Base-by-base conservation (phyloP, 2,797 vertebrate genomes). In the Benthosema pterotum region DNA sequence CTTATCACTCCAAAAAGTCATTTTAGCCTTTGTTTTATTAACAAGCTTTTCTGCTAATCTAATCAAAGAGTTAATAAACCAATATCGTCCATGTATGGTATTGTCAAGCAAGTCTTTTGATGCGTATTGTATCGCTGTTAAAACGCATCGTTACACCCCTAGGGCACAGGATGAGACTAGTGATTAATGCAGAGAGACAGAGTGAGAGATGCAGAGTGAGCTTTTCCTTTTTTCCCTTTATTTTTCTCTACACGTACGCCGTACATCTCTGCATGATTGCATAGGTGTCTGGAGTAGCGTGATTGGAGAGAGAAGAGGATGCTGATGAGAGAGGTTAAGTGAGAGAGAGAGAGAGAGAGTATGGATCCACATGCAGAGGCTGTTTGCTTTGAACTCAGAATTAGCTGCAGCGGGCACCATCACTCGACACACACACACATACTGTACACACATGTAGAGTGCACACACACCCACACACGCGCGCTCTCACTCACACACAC, bases 361-460 rank as follows among this genome's bases (percentile, higher is more conserved):
- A 66, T 56, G 53, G 52, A 74, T 45, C 57, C 63, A 64, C n/a
- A 49, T 62, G n/a, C n/a, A 54, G 53, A 38, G 45, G 47, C 47
- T 56, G 60, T 64, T 63, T 46, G 63, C 74, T 86, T 83, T 85
- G 73, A 82, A 79, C 73, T 72, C 57, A 15, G 66, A 67, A 68
- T 52, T 52, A 73, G 71, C 46, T 66, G 48, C 52, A 48, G 11
- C 60, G 25, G 52, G 32, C 56, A 69, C 75, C 32, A 63, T 62
- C 19, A 55, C 59, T 65, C 50, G 1, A 57, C 57, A 70, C 50
- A 48, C 47, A 55, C 25, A 3, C 25, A 22, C 22, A 22, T 22
- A 22, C 22, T 22, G 22, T 22, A 57, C 57, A 70, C 50, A 50
- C 47, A 55, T 25, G 18, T 60, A n/a, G n/a, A n/a, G 22, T 22